Conservation (phyloP, 2,797 vertebrate genomes). For the Knipowitschia caucasica region DNA sequence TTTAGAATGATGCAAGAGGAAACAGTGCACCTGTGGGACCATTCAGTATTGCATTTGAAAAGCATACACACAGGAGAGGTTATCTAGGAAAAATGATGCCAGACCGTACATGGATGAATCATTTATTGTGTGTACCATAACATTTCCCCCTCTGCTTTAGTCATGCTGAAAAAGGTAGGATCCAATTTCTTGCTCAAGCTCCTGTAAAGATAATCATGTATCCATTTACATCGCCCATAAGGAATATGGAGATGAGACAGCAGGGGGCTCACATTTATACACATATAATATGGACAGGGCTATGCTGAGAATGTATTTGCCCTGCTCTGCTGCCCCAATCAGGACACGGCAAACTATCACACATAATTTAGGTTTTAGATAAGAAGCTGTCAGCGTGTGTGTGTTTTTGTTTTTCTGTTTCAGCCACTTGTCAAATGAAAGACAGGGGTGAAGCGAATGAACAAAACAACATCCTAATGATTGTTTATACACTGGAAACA, state of each 20-base stretch:
- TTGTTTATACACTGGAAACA: slow-evolving; percentile 75
- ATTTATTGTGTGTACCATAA: slow-evolving; percentile 74
- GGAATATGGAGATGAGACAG: slow-evolving; percentile 76
- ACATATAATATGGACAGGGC: slow-evolving; percentile 32
- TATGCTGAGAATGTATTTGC: slow-evolving; percentile 63
- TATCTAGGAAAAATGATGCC: slow-evolving; percentile 64
- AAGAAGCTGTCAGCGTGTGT: slow-evolving; percentile 60
- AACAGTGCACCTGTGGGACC: slow-evolving; percentile 59
- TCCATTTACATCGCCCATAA: slow-evolving; percentile 76
- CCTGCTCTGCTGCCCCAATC: slow-evolving; percentile 70
- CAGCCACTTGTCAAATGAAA: slow-evolving; percentile 83
- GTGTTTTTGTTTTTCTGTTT: slow-evolving; percentile 32
- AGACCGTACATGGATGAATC: slow-evolving; percentile 62
- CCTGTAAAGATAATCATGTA: slow-evolving; percentile 77
- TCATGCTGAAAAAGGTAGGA: slow-evolving; percentile 66
- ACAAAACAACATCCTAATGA: slow-evolving; percentile 88
- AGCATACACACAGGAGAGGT: slow-evolving; percentile 59
- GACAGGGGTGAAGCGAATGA: slow-evolving; percentile 78
- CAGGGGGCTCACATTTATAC: slow-evolving; percentile 63
- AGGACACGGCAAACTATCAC: slow-evolving; percentile 71
- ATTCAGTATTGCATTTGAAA: slow-evolving; percentile 45
- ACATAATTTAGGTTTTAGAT: slow-evolving; percentile 58
- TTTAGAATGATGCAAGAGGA: slow-evolving; percentile 51
- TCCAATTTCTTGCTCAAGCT: slow-evolving; percentile 67
- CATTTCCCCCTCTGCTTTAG: slow-evolving; percentile 69